Base-by-base conservation (phyloP, 2,797 vertebrate species). In the Semotilus atromaculatus region DNA sequence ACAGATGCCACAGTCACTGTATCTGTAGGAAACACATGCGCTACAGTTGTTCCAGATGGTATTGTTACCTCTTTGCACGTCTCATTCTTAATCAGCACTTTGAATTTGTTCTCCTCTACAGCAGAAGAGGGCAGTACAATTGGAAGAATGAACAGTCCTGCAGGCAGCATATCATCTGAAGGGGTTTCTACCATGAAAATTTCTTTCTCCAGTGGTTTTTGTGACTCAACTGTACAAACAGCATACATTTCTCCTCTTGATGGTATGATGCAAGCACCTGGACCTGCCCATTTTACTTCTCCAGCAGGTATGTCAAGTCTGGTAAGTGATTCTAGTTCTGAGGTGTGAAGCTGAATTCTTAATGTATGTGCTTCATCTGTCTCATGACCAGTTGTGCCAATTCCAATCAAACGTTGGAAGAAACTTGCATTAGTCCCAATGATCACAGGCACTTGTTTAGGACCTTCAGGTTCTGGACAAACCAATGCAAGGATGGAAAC, bases 341-440 rank as follows among this genome's bases (percentile, higher is more conserved):
- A 7, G 5, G 34, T 21, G 14, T 74, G 26, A 74, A 51, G 18
- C 11, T 31, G 26, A 48, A 51, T 73, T 31, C 71, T 31, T 31
- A 73, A 9, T 1, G 71, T 8, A 5, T 51, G 71, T 18, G 45
- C 43, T 1, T 19, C 43, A 51, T 73, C 43, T 21, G 71, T 31
- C 45, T 73, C 26, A 51, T 4, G 26, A 51, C 43, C 71, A 73
- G 26, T 2, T 5, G 43, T 51, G 26, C 8, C 5, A 73, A 73
- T 4, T 31, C 26, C 71, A 73, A 51, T 73, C 71, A 73, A 21
- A 31, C 14, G 26, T 73, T 73, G 71, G 26, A 73, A 73, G 51
- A 72, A 51, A 6, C n/a, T 73, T 51, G 43, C 71, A 48, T 43
- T 67, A 5, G 64, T 36, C 8, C 31, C 31, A 36, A 36, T 1